Evolutionary conservation across 1,140 invertebrate species (phyloP).

Genomic region (Drosophila sturtevanti): DNA sequence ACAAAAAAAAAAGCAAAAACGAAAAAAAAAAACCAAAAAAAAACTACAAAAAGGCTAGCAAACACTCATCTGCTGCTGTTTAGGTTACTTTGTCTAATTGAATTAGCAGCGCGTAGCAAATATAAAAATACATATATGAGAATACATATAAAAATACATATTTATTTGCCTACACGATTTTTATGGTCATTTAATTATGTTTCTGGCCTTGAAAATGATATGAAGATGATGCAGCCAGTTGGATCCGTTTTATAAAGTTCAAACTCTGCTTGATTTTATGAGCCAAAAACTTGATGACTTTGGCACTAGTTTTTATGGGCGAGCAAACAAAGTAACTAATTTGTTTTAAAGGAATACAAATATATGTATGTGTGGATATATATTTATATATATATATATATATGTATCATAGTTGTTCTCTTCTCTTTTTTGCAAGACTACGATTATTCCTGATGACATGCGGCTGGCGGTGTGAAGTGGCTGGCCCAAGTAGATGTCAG

Average conservation of each 20-base stretch:
- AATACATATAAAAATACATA: too few species aligned
- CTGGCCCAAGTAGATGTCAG: conserved; percentile 56
- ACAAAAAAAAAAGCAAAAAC: conserved; percentile 18
- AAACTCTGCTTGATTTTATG: conserved; percentile 41
- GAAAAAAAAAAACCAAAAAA: not conserved
- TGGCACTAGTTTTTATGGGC: conserved; percentile 68
- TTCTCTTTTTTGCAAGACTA: not conserved
- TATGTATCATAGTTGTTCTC: not conserved
- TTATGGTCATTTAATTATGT: conserved; percentile 71
- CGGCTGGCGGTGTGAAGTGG: conserved; percentile 49
- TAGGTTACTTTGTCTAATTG: conserved; percentile 64
- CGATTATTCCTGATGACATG: conserved; percentile 44
- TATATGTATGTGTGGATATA: not conserved
- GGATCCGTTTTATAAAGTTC: conserved; percentile 19
- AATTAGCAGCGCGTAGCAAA: conserved; percentile 62
- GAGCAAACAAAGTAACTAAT: conserved; percentile 73
- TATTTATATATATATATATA: not conserved
- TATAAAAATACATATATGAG: conserved; percentile 1
- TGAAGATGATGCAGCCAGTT: conserved; percentile 26
- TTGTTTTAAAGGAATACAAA: conserved; percentile 5
- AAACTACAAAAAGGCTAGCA: conserved; percentile 24
- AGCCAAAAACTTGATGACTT: conserved; percentile 53
- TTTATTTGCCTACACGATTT: conserved; percentile 39
- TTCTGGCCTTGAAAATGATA: conserved; percentile 37
- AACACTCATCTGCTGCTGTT: conserved; percentile 42